Percentiles rank a stretch among this genome's conserved stretches.
phyloP scores from a whole-genome alignment of 2,888 invertebrate species.

The Plagiodera versicolora region DNA sequence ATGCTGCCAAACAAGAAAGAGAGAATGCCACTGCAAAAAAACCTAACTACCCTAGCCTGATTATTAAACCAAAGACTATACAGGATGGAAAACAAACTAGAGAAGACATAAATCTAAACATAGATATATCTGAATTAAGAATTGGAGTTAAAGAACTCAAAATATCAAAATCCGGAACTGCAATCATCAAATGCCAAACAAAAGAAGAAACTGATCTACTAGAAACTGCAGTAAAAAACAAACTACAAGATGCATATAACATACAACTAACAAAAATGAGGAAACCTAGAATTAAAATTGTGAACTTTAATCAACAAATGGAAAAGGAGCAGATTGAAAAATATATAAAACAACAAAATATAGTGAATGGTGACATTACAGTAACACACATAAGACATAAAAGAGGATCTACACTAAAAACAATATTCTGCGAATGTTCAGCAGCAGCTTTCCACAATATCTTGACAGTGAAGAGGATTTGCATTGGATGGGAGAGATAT shows the following conservation, averaged over 20 bases:
- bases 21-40: no score
- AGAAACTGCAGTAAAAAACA: conserved; percentile 2
- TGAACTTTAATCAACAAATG: conserved; percentile 1
- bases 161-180: conserved; percentile 6
- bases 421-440: conserved; percentile 1
- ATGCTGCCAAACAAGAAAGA: no score
- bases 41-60: neutral
- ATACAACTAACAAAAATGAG: conserved; percentile 7
- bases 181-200: conserved; percentile 10
- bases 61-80: conserved; percentile 11
- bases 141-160: conserved; percentile 7
- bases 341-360: neutral
- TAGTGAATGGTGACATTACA: neutral
- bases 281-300: conserved; percentile 3
- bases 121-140: conserved; percentile 6
- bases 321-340: neutral
- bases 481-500: neutral
- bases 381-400: neutral
- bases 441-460: neutral
- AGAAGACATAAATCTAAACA: neutral
- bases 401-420: neutral
- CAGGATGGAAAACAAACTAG: conserved; percentile 5
- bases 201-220: conserved; percentile 1
- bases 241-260: conserved; percentile 5
- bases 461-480: neutral